phyloP scores from a whole-genome alignment of 1,140 invertebrate genomes.

The Muscidifurax raptorellus region DNA sequence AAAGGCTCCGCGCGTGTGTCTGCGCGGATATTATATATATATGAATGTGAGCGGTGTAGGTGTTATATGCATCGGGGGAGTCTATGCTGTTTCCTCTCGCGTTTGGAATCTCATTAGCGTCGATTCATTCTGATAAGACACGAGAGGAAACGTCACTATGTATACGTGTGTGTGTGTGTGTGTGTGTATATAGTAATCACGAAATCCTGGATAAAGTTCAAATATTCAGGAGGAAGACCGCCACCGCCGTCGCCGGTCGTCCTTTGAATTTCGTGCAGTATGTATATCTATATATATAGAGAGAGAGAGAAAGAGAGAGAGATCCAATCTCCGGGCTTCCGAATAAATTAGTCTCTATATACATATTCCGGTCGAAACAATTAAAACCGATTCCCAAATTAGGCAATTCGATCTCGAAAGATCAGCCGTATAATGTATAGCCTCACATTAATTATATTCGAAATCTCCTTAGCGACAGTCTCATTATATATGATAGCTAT shows the following conservation, averaged over 20 bases:
- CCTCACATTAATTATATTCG: constrained; percentile 61
- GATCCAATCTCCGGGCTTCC: not conserved
- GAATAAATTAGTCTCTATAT: not conserved
- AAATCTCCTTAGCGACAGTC: constrained; percentile 1
- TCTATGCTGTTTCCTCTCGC: no score
- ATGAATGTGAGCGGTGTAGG: no score
- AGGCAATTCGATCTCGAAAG: not conserved
- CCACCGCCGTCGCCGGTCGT: not conserved
- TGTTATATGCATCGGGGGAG: no score
- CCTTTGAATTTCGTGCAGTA: no score
- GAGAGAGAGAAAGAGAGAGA: no score
- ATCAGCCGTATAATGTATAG: not conserved
- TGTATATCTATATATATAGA: no score
- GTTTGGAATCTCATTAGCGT: not conserved
- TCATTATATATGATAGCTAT: constrained; percentile 5
- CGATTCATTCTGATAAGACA: no score
- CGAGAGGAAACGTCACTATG: no score
- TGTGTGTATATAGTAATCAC: not conserved
- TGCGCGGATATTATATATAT: no score
- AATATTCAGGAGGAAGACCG: constrained; percentile 27
- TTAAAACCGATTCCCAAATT: not conserved
- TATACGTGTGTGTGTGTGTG: no score
- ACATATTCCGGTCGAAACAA: not conserved
- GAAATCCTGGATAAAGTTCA: not conserved
- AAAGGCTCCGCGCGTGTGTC: constrained; percentile 1